Percentiles rank a stretch among this genome's conserved stretches.
phyloP scores from a whole-genome alignment of 2,888 invertebrate genomes.

The Malacosoma neustria region DNA sequence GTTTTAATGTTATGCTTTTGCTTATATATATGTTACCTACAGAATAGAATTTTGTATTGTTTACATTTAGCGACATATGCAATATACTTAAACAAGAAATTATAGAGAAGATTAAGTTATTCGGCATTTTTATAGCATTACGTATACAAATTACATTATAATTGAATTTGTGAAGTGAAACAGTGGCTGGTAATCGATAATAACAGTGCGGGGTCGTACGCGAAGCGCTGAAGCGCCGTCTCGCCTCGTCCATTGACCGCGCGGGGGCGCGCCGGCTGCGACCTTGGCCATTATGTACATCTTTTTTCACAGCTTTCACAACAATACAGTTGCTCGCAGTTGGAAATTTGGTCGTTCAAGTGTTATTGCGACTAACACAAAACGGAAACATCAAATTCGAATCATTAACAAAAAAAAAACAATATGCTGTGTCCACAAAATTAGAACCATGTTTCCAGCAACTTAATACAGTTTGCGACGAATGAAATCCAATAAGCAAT shows the following conservation, averaged over 20 bases:
- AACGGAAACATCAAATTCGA: not conserved
- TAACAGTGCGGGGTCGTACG: conserved; percentile 44
- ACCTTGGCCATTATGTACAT: conserved; percentile 45
- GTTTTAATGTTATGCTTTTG: no score
- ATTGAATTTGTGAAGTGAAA: conserved; percentile 40
- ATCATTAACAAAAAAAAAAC: not conserved
- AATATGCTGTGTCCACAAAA: not conserved
- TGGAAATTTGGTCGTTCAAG: not conserved
- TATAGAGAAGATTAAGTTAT: no score
- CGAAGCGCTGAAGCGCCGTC: conserved; percentile 45
- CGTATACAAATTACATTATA: conserved; percentile 29
- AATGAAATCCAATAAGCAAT: not conserved
- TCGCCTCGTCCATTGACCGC: conserved; percentile 55
- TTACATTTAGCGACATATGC: no score
- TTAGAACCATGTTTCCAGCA: not conserved
- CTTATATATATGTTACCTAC: no score
- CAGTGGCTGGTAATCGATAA: conserved; percentile 59
- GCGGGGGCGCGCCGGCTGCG: conserved; percentile 46
- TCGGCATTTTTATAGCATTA: no score
- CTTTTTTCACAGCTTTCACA: conserved; percentile 19
- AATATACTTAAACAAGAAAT: no score
- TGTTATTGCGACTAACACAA: not conserved
- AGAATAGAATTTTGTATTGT: no score
- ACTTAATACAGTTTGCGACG: not conserved
- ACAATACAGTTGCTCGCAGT: conserved; percentile 11